Evolutionary conservation across 2,888 invertebrate species (phyloP).

Genomic region (Euphydryas editha): DNA sequence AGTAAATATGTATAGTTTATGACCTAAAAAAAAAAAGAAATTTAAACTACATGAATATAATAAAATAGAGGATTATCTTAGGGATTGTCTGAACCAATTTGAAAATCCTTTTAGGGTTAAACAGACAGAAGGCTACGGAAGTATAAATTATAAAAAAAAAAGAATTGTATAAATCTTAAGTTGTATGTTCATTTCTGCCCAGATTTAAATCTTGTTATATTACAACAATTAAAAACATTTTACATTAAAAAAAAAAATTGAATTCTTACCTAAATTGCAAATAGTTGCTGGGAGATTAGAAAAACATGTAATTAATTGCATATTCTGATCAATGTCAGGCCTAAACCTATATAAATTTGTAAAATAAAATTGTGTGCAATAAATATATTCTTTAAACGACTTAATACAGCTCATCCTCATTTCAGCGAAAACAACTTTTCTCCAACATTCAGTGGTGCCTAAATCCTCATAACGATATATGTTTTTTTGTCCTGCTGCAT

Average conservation of each 20-base stretch:
- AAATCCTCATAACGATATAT: conserved; percentile 62
- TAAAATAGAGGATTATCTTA: not conserved
- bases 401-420: conserved; percentile 59
- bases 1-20: conserved; percentile 61
- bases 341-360: conserved; percentile 62
- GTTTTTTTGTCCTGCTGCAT: conserved; percentile 61
- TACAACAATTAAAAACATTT: too few species aligned
- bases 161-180: too few species aligned
- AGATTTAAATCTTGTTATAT: too few species aligned
- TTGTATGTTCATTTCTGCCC: too few species aligned
- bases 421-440: conserved; percentile 50
- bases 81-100: not conserved
- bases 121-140: too few species aligned
- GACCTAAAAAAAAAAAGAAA: conserved; percentile 55
- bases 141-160: too few species aligned
- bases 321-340: conserved; percentile 54
- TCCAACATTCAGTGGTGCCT: conserved; percentile 57
- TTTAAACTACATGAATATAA: not conserved
- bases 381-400: conserved; percentile 65
- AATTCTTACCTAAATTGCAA: conserved; percentile 63
- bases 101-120: too few species aligned
- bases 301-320: conserved; percentile 56
- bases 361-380: conserved; percentile 68
- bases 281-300: conserved; percentile 59
- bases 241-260: not conserved